A percentile compares a stretch with the other conserved stretches of the same genome.
These are phyloP conservation scores for Chalcosyrphus nemorum DNA, from an alignment of 2,888 invertebrate genomes.

Conservation along the genomic window DNA sequence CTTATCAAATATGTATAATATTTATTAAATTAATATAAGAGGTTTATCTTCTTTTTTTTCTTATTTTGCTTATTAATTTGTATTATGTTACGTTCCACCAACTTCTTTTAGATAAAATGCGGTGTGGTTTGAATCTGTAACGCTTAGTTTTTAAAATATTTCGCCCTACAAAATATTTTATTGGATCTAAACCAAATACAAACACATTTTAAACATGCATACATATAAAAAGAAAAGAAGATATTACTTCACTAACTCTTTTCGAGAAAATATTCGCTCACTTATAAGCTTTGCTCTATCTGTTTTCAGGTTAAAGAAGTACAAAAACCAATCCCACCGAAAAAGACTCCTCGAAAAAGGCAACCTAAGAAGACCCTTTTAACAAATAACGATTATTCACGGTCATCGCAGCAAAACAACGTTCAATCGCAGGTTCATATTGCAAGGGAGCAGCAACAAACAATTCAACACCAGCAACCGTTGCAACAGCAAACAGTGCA, in stretches of 20 bases:
- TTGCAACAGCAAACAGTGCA: slow-evolving; percentile 76
- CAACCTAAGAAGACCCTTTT: slow-evolving; percentile 80
- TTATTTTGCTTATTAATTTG: slow-evolving; percentile 23
- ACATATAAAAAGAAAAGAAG: slow-evolving; percentile 64
- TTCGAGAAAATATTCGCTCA: no score
- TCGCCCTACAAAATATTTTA: not conserved
- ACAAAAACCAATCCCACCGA: slow-evolving; percentile 75
- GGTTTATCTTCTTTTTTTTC: slow-evolving; percentile 65
- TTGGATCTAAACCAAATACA: not conserved
- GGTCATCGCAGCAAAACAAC: slow-evolving; percentile 77
- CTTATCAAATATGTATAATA: slow-evolving; percentile 73
- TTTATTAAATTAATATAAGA: slow-evolving; percentile 2
- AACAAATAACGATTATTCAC: slow-evolving; percentile 78
- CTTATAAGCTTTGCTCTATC: not conserved
- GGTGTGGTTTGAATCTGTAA: slow-evolving; percentile 72
- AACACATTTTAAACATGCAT: slow-evolving; percentile 1
- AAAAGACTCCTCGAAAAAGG: slow-evolving; percentile 80
- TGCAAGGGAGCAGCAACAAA: slow-evolving; percentile 75
- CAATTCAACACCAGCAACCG: slow-evolving; percentile 77
- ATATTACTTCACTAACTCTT: slow-evolving; percentile 8
- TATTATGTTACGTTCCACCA: not conserved
- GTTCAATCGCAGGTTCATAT: slow-evolving; percentile 50
- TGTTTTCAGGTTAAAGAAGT: slow-evolving; percentile 78
- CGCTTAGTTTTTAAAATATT: slow-evolving; percentile 45
- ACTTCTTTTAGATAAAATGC: slow-evolving; percentile 27